Evolutionary conservation across 2,113 vertebrate species (phyloP).

Genomic region (Calidris pygmaea): DNA sequence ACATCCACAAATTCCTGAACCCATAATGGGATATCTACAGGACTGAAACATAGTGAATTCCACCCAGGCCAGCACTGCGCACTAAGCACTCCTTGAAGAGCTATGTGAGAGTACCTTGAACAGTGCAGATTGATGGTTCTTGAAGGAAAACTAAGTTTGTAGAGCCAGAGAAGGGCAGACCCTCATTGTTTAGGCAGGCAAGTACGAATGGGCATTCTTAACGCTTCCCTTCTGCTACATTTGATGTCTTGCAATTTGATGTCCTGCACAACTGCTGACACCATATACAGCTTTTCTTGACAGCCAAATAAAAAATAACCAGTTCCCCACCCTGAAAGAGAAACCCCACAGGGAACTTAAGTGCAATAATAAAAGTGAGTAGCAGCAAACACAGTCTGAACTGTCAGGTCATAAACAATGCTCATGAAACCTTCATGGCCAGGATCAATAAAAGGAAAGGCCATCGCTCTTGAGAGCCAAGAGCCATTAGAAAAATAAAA

Average conservation of each 20-base stretch:
- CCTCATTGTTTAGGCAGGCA: background rate
- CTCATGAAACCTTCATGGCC: constrained; percentile 27
- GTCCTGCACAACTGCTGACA: background rate
- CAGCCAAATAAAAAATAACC: background rate
- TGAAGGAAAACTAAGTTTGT: background rate
- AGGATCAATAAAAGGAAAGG: constrained; percentile 37
- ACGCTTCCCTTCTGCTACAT: background rate
- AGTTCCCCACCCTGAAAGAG: background rate
- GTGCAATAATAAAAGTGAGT: background rate
- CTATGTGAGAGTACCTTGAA: background rate
- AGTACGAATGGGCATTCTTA: background rate
- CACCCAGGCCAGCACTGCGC: background rate
- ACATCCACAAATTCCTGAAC: background rate
- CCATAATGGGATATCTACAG: background rate
- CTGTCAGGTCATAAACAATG: constrained; percentile 36
- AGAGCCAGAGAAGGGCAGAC: background rate
- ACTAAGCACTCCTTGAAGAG: background rate
- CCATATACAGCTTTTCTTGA: background rate
- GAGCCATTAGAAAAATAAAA: constrained; percentile 12
- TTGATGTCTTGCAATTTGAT: background rate
- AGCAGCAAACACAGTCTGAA: constrained; percentile 4
- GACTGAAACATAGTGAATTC: background rate
- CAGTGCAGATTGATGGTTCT: background rate
- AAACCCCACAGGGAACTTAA: background rate
- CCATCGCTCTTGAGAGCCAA: background rate